Percentiles rank a stretch among this genome's conserved stretches.
Conservation (phyloP, 2,888 invertebrate species). For the Leucophora obtusa region DNA sequence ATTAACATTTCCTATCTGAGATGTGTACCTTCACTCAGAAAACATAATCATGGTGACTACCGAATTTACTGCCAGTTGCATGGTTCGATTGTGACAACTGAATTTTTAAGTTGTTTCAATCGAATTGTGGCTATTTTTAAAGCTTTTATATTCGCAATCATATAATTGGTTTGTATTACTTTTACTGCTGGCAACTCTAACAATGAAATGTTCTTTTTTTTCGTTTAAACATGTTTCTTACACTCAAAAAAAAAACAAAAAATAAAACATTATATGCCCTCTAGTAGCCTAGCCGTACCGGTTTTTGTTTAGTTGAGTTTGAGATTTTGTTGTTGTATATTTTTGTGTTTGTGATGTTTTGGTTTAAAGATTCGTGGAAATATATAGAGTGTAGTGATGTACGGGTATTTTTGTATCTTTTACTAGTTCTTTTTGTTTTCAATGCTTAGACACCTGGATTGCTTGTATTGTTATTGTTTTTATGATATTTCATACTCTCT, state of each 20-base stretch:
- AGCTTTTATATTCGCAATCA: no score
- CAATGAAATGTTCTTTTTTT: conserved; percentile 42
- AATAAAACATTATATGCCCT: conserved; percentile 35
- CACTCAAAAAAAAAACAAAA: conserved; percentile 36
- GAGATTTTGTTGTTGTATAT: conserved; percentile 14
- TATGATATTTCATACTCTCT: conserved; percentile 14
- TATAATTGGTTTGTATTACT: no score
- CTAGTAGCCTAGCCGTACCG: conserved; percentile 59
- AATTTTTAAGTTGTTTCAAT: no score
- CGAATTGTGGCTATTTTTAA: no score
- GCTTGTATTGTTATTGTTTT: neutral
- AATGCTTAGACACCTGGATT: conserved; percentile 58
- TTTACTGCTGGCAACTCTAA: neutral
- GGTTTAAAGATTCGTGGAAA: conserved; percentile 40
- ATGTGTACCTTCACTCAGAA: no score
- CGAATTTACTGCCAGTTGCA: no score
- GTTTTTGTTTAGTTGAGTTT: conserved; percentile 33
- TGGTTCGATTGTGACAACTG: no score
- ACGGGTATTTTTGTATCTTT: conserved; percentile 22
- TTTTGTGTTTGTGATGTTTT: conserved; percentile 33
- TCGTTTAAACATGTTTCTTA: conserved; percentile 52
- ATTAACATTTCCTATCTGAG: no score
- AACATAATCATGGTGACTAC: no score
- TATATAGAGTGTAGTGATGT: conserved; percentile 13
- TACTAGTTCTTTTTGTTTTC: conserved; percentile 32